Conservation (phyloP, 1,140 invertebrate genomes). For the Leptopilina clavipes region DNA sequence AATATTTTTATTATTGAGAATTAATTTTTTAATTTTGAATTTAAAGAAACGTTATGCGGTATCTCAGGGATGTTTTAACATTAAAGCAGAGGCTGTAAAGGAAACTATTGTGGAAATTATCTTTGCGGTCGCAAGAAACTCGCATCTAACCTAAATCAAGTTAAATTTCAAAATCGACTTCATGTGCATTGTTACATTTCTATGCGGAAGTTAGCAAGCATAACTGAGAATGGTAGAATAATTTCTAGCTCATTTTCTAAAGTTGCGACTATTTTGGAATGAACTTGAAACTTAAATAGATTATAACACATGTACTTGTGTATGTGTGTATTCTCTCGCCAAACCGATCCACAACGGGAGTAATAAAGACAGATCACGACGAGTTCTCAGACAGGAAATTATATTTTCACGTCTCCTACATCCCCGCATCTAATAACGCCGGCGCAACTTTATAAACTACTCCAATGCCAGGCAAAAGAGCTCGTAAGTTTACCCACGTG, state of each 20-base stretch:
- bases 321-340: conserved; percentile 43
- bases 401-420: conserved; percentile 61
- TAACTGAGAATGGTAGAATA: conserved; percentile 60
- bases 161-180: conserved; percentile 38
- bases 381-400: conserved; percentile 62
- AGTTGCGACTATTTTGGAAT: conserved; percentile 53
- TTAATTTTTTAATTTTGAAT: too few relatives aligned
- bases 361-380: conserved; percentile 61
- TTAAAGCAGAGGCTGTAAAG: too few relatives aligned
- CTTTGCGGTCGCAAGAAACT: not conserved
- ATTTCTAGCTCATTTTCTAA: conserved; percentile 63
- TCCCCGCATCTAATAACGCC: conserved; percentile 53
- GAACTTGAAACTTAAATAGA: conserved; percentile 62
- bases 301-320: conserved; percentile 21
- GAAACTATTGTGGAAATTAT: not conserved
- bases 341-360: conserved; percentile 49
- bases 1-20: too few relatives aligned
- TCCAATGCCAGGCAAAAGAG: conserved; percentile 37
- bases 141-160: not conserved
- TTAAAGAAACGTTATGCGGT: too few relatives aligned
- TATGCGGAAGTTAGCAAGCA: conserved; percentile 49
- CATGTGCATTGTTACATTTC: conserved; percentile 36
- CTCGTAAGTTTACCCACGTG: conserved; percentile 43
- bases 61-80: too few relatives aligned
- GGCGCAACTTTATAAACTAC: conserved; percentile 50